Evolutionary conservation across 2,888 invertebrate species (phyloP).

Genomic region (Eupelmus urozonus): DNA sequence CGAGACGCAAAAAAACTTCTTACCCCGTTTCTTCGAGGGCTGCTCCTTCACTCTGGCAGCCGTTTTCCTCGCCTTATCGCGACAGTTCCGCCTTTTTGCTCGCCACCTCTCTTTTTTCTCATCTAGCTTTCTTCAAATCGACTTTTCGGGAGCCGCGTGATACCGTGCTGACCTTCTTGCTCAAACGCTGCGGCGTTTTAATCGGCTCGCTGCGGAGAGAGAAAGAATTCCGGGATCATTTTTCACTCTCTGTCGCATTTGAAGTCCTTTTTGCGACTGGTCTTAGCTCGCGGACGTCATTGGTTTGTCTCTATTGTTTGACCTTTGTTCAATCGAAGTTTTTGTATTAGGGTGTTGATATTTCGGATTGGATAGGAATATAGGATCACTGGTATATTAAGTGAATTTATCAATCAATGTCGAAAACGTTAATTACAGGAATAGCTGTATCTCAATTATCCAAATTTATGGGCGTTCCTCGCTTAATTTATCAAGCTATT

Average conservation of each 20-base stretch:
- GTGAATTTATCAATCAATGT: too few relatives aligned
- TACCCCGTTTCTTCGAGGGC: slow-evolving; percentile 36
- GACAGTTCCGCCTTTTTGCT: background rate
- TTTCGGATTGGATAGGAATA: too few relatives aligned
- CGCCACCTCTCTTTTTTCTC: background rate
- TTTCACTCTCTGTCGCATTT: background rate
- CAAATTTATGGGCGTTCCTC: too few relatives aligned
- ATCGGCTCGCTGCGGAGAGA: background rate
- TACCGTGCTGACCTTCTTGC: background rate
- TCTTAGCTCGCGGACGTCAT: too few relatives aligned
- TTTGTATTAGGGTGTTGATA: too few relatives aligned
- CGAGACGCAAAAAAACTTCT: slow-evolving; percentile 16
- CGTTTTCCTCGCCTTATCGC: background rate
- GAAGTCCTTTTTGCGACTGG: too few relatives aligned
- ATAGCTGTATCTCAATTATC: too few relatives aligned
- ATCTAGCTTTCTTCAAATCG: background rate
- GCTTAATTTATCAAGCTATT: too few relatives aligned
- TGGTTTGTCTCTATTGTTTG: too few relatives aligned
- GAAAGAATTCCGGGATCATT: background rate
- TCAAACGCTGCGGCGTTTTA: background rate
- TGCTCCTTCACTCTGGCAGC: slow-evolving; percentile 13
- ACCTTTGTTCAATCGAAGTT: too few relatives aligned
- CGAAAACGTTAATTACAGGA: too few relatives aligned
- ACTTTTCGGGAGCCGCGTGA: background rate
- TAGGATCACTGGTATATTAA: too few relatives aligned